Percentiles rank a stretch among this genome's conserved stretches.
Conservation (phyloP, 2,888 invertebrate genomes). For the Belgica antarctica region DNA sequence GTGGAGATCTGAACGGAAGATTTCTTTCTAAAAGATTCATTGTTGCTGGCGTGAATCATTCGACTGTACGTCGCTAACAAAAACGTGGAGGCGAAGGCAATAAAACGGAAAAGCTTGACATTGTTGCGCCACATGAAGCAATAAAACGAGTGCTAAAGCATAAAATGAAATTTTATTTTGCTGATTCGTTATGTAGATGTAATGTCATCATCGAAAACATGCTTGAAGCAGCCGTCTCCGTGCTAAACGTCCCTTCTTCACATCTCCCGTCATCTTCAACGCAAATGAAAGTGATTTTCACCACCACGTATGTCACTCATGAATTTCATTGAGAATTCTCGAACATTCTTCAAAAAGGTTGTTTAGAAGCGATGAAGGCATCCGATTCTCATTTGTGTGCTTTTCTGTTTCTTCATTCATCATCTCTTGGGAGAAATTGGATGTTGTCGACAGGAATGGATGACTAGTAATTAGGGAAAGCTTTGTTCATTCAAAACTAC, state of each 20-base stretch:
- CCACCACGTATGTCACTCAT: neutral
- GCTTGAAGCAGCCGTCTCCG: neutral
- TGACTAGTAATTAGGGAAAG: no score
- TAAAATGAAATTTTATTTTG: neutral
- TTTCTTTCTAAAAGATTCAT: no score
- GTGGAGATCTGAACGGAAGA: no score
- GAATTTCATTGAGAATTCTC: no score
- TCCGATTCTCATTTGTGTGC: neutral
- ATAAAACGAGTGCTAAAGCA: neutral
- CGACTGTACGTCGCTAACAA: neutral
- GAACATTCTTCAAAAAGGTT: neutral
- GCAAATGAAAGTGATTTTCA: neutral
- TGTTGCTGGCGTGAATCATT: conserved; percentile 2
- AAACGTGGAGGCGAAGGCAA: neutral
- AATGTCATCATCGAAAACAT: conserved; percentile 4
- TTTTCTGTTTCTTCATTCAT: neutral
- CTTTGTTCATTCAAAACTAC: no score
- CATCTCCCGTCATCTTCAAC: neutral
- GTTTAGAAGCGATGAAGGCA: neutral
- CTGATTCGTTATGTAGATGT: conserved; percentile 24
- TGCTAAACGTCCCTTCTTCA: neutral
- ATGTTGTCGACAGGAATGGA: no score
- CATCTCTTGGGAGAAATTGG: no score
- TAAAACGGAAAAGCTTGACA: neutral
- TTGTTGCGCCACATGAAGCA: conserved; percentile 6